phyloP scores from a whole-genome alignment of 2,888 invertebrate species.

The Spatulosminthurus flaviceps region DNA sequence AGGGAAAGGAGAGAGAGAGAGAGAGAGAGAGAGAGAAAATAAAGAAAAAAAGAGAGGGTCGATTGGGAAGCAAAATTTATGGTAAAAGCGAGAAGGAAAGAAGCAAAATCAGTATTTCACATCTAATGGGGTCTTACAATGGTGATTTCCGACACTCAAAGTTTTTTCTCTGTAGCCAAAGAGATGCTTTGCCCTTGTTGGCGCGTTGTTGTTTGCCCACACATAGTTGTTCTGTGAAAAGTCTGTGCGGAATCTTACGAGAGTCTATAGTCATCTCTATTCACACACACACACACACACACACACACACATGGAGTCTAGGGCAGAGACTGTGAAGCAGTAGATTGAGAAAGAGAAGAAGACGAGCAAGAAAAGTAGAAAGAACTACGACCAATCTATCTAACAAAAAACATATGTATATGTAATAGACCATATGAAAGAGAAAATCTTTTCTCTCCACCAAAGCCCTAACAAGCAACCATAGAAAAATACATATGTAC shows the following conservation, averaged over 20 bases:
- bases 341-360: not conserved
- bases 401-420: too few species aligned
- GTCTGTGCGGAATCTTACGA: not conserved
- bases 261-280: not conserved
- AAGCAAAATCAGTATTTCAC: slow-evolving; percentile 55
- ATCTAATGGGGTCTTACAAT: slow-evolving; percentile 53
- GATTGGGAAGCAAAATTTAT: slow-evolving; percentile 50
- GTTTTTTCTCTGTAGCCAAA: slow-evolving; percentile 44
- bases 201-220: slow-evolving; percentile 42
- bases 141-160: slow-evolving; percentile 54
- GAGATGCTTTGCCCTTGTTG: slow-evolving; percentile 37
- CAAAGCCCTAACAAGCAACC: not conserved
- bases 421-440: too few species aligned
- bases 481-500: too few species aligned
- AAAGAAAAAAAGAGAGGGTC: slow-evolving; percentile 31
- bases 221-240: slow-evolving; percentile 19
- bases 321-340: not conserved
- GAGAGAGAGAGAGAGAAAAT: slow-evolving; percentile 20
- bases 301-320: too few species aligned
- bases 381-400: not conserved
- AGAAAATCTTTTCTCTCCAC: too few species aligned
- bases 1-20: slow-evolving; percentile 22
- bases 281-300: not conserved
- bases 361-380: not conserved
- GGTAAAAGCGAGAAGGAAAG: slow-evolving; percentile 50